phyloP scores from a whole-genome alignment of 1,140 invertebrate genomes.

The Caenorhabditis inopinata region DNA sequence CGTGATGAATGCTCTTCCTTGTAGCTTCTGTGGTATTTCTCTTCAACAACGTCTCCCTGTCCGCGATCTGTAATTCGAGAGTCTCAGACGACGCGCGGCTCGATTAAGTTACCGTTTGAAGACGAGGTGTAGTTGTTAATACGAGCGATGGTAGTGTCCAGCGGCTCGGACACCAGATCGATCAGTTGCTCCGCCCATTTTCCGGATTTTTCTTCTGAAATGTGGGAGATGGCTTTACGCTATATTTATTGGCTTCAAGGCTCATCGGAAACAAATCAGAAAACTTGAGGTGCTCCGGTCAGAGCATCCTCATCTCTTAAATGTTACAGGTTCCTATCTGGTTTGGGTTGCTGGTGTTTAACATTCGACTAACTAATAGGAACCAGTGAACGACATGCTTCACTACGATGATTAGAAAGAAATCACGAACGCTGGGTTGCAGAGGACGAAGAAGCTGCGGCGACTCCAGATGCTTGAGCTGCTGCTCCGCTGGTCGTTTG shows the following conservation, averaged over 20 bases:
- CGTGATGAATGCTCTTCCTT: constrained; percentile 30
- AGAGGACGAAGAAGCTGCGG: constrained; percentile 17
- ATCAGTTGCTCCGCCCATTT: constrained; percentile 65
- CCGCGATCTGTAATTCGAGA: background rate
- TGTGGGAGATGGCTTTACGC: too few relatives aligned
- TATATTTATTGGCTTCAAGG: too few relatives aligned
- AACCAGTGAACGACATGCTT: too few relatives aligned
- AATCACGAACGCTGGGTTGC: constrained; percentile 26
- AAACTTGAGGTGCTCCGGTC: too few relatives aligned
- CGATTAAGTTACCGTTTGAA: constrained; percentile 55
- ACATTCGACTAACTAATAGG: too few relatives aligned
- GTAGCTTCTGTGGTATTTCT: constrained; percentile 43
- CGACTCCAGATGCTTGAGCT: background rate
- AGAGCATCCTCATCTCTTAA: too few relatives aligned
- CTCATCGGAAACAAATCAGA: too few relatives aligned
- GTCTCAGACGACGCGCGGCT: background rate
- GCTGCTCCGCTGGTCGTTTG: background rate
- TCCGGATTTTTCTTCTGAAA: constrained; percentile 22
- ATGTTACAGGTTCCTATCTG: too few relatives aligned
- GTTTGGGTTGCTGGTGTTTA: too few relatives aligned
- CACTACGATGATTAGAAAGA: too few relatives aligned
- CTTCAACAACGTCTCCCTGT: constrained; percentile 36
- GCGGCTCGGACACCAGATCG: constrained; percentile 65
- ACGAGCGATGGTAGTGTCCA: constrained; percentile 60
- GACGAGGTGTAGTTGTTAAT: constrained; percentile 65